phyloP scores from a whole-genome alignment of 92 coral and sea anemone species.

The Pocillopora meandrina region DNA sequence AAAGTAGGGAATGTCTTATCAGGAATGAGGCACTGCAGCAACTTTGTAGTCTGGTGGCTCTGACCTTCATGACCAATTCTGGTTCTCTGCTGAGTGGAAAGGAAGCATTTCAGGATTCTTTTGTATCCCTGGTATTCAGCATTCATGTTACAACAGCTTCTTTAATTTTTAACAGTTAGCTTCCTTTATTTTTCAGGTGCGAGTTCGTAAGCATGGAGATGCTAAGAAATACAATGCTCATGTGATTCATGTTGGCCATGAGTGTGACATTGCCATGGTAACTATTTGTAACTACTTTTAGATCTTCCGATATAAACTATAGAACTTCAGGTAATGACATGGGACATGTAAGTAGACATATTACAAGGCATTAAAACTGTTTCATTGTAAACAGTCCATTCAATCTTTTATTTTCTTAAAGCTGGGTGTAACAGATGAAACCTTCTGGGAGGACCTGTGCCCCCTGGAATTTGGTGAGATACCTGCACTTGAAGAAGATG shows the following conservation, averaged over 20 bases:
- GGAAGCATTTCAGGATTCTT: background rate
- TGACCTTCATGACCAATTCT: too few relatives aligned
- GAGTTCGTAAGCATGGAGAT: constrained; percentile 94
- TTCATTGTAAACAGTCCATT: background rate
- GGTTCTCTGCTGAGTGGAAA: too few relatives aligned
- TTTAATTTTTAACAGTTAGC: background rate
- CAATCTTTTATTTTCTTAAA: constrained; percentile 11
- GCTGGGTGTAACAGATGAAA: constrained; percentile 91
- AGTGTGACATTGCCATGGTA: constrained; percentile 95
- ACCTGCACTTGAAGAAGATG: constrained; percentile 88
- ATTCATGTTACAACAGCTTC: background rate
- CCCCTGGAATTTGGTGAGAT: constrained; percentile 83
- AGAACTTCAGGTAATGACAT: too few relatives aligned
- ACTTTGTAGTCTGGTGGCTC: too few relatives aligned
- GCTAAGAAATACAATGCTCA: constrained; percentile 90
- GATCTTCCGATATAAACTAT: too few relatives aligned
- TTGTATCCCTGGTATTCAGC: background rate
- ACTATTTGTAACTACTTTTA: background rate
- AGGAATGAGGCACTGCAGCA: too few relatives aligned
- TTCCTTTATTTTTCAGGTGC: constrained; percentile 54
- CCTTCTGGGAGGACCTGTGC: constrained; percentile 84
- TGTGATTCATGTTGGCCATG: constrained; percentile 90
- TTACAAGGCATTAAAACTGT: background rate
- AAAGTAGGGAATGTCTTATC: too few relatives aligned
- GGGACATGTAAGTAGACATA: too few relatives aligned